These are phyloP conservation scores for Sipha maydis DNA, from an alignment of 2,888 invertebrate species.

Conservation along the genomic window DNA sequence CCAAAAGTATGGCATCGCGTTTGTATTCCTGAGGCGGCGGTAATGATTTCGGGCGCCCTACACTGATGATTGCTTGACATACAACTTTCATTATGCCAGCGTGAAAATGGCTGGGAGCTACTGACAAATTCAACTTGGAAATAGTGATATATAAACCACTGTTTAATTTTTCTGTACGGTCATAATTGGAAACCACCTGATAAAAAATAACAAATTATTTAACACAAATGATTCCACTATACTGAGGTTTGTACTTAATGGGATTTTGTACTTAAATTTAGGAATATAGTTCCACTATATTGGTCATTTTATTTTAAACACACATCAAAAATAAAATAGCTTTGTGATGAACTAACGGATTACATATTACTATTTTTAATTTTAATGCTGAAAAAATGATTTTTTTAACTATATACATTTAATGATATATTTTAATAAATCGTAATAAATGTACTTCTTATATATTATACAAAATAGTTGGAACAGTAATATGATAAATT, in stretches of 20 bases:
- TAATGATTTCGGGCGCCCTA: constrained; percentile 49
- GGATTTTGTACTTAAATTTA: not conserved
- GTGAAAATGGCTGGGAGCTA: constrained; percentile 71
- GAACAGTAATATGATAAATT: not conserved
- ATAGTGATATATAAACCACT: constrained; percentile 72
- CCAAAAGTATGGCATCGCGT: constrained; percentile 46
- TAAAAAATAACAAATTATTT: not conserved
- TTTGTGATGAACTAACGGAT: not conserved
- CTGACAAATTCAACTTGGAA: constrained; percentile 71
- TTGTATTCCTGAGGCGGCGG: constrained; percentile 53
- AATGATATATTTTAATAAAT: no score
- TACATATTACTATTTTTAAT: not conserved
- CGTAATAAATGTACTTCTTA: no score
- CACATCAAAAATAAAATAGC: no score
- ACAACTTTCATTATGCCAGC: constrained; percentile 73
- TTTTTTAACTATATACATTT: no score
- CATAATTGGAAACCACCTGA: constrained; percentile 41
- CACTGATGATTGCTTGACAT: constrained; percentile 71
- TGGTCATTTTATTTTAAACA: not conserved
- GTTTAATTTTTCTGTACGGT: constrained; percentile 49
- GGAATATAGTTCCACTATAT: not conserved
- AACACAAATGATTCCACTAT: not conserved
- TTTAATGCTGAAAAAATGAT: no score
- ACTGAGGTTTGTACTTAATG: not conserved
- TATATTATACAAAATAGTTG: no score